Base-by-base conservation (phyloP, 2,888 invertebrate species). In the Phengaris arion region DNA sequence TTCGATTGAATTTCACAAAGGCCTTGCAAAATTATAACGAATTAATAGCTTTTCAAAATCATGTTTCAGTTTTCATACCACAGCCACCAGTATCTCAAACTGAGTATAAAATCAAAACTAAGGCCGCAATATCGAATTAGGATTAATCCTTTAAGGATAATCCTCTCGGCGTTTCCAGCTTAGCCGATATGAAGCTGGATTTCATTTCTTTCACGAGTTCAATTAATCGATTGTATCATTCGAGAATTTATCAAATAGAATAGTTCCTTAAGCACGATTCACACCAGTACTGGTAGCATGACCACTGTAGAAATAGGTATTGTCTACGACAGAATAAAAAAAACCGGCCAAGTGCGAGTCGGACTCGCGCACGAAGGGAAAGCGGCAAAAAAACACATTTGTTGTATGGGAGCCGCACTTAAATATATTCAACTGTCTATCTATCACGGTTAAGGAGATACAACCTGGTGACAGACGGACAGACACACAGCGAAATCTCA, bases 171-270 rank as follows among this genome's bases (percentile, higher is more conserved):
- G 35, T 35, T 35, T 69, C 69, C 15, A 5, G 72, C 72, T 35
- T 13, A 46, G 68, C 22, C 52, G 52, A 13, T 52, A 72, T 52
- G 72, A 72, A 72, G 52, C n/a, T 52, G 72, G 72, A 72, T 52
- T 54, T 35, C 10, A 72, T 52, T 72, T 72, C 72, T 72, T 72
- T 72, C 52, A 72, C 52, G 72, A 72, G 52, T 69, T 51, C 72
- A 52, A 72, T 54, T 72, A 54, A 72, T 72, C 52, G 54, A 72
- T 72, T 22, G 52, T 52, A 70, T 70, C n/a, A n/a, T n/a, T 48
- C 6, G 52, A 10, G 12, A 54, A 52, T 54, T 72, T 72, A 72
- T 72, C 72, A 52, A 72, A 72, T 72, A 52, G 22, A 72, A 54
- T 69, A 15, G 48, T 69, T 48, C 35, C 15, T 9, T 2, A 59